phyloP scores from a whole-genome alignment of 2,888 invertebrate genomes.

The Cerastis rubricosa region DNA sequence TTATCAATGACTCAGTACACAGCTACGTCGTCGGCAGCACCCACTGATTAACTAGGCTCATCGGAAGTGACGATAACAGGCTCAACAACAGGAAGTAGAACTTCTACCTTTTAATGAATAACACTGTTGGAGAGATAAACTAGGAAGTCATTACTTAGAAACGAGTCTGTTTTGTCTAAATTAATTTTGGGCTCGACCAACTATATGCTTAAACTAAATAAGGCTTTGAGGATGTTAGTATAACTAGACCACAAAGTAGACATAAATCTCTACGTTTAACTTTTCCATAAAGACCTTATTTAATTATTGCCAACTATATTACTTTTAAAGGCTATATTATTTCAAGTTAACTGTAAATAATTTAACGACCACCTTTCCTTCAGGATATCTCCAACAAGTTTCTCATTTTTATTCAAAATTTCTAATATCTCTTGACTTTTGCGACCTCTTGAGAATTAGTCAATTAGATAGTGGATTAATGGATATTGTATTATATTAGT shows the following conservation, averaged over 20 bases:
- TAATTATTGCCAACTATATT: background rate
- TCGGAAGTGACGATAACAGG: conserved; percentile 57
- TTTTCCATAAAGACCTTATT: background rate
- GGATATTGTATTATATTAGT: too few relatives aligned
- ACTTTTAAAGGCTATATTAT: background rate
- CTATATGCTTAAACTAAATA: too few relatives aligned
- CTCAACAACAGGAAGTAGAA: conserved; percentile 50
- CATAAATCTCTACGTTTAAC: background rate
- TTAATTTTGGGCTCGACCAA: background rate
- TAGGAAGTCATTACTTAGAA: conserved; percentile 44
- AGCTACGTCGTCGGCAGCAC: conserved; percentile 45
- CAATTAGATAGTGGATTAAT: too few relatives aligned
- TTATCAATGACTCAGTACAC: conserved; percentile 43
- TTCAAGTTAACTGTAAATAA: background rate
- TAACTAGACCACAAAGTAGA: background rate
- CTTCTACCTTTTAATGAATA: conserved; percentile 48
- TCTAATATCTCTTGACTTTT: background rate
- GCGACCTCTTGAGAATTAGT: background rate
- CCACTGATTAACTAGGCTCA: conserved; percentile 32
- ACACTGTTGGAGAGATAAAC: conserved; percentile 43
- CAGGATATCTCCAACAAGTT: background rate
- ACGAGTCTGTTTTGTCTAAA: conserved; percentile 6
- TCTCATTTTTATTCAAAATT: background rate
- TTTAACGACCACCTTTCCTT: background rate
- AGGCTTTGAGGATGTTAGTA: background rate